phyloP scores from a whole-genome alignment of 2,797 vertebrate genomes.

The Stomatorhinus walkeri region DNA sequence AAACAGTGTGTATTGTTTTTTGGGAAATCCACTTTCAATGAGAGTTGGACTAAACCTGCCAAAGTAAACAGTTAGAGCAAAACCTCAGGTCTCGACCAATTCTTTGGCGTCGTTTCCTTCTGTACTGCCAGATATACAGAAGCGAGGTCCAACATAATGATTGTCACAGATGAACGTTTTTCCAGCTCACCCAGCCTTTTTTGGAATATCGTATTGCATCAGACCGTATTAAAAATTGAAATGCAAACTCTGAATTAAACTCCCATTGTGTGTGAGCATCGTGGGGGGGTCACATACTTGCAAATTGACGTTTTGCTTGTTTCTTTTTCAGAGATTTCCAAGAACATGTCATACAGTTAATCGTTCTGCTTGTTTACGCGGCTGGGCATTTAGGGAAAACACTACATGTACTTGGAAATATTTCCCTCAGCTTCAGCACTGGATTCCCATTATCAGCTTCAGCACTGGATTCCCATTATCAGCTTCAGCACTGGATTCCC shows the following conservation, averaged over 20 bases:
- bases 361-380: neutral
- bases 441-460: neutral
- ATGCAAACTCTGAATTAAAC: neutral
- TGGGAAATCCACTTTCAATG: neutral
- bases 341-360: neutral
- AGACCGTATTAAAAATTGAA: neutral
- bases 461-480: neutral
- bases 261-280: neutral
- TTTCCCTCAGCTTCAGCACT: neutral
- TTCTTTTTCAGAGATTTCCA: neutral
- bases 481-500: neutral
- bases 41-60: neutral
- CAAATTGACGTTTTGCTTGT: neutral
- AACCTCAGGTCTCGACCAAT: neutral
- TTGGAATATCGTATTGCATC: neutral
- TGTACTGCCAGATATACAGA: too few relatives aligned
- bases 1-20: neutral
- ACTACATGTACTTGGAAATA: neutral
- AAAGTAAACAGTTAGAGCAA: neutral
- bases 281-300: neutral
- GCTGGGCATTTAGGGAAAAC: neutral
- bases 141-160: neutral
- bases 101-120: neutral
- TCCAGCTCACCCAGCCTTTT: neutral
- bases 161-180: neutral